Evolutionary conservation across 2,113 vertebrate species (phyloP), one percentile per base, ranked within the genome.

Genomic region (Oxyruncus cristatus): DNA sequence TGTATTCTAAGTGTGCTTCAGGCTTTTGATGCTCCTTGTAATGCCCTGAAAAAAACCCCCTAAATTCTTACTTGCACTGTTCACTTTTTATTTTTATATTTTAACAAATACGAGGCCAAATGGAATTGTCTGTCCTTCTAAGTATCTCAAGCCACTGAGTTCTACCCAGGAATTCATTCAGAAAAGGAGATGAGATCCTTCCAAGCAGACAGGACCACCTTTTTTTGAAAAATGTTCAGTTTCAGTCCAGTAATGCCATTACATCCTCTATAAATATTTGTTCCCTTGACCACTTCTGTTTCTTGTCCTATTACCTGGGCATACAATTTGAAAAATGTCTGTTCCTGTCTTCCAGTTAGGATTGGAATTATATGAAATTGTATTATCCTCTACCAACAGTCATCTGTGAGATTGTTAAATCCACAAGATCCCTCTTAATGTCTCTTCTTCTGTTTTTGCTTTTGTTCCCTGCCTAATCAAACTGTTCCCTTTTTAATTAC

Each of bases 11-110:
- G 14, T 58, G 18, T 41, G 33, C 28, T 63, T 90, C 30, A 88
- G 44, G 52, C 27, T 93, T 88, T 85, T 82, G 33, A n/a, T 67
- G 4, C 18, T 88, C 26, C 55, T 81, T 74, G n/a, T 75, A 92
- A 55, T 67, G 33, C 35, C 72, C 42, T 90, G 56, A 65, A 55
- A 77, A 75, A 56, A 72, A 4, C 2, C 0, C 0, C 12, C 28
- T 33, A 27, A 39, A 63, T 67, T 85, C 52, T 67, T 79, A 47
- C 23, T 49, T 52, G 14, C n/a, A 8, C 7, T 58, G 6, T 17
- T 92, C 1, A 1, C 4, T 46, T 6, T 4, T 30, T 50, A 20
- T 28, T 63, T 55, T 47, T 37, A 5, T 55, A 27, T 65, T 41
- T 10, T 63, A 37, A 65, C 55, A 65, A 52, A 13, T 11, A 35